Evolutionary conservation across 1,140 invertebrate species (phyloP), one percentile per base, ranked within the genome.

Genomic region (Holotrichia oblita): DNA sequence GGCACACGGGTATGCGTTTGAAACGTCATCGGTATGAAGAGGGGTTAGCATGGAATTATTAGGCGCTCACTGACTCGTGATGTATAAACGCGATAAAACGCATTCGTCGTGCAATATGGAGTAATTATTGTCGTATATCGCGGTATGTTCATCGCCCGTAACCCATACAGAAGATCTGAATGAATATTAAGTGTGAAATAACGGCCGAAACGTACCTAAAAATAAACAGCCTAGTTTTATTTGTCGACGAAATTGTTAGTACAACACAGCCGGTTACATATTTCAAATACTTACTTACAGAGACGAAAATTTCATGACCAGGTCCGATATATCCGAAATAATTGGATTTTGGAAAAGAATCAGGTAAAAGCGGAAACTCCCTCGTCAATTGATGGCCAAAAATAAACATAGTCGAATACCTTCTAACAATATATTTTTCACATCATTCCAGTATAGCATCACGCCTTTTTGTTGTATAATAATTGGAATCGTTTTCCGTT

Each of bases 41-140:
- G 34, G 69, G 69, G 69, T 27, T 40, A 44, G 24, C 72, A 44
- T 34, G 22, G 61, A n/a, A 48, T 48, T 34, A 61, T 77, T 72
- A 77, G 74, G 17, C 22, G 24, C 61, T 69, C 24, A 69, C 17
- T 69, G 61, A 22, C 0, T 34, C 61, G 61, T 74, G 73, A 74
- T 74, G 9, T 74, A 74, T 74, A 34, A 12, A 27, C 14, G 73
- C 41, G 73, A 74, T 74, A 74, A 74, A 40, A 22, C 73, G 34
- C 73, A 74, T 74, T 24, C 40, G 73, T 44, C 34, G 41, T 22
- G 17, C 34, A 74, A 17, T 41, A 74, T 42, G 73, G 73, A 74
- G 73, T 14, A 74, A 74, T 74, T 74, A 74, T 24, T 14, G 41
- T 27, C 34, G 40, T 20, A 34, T 74, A 74, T 41, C 73, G 73